phyloP scores from a whole-genome alignment of 64 coral and sea anemone species.

The Cladopsammia gracilis region DNA sequence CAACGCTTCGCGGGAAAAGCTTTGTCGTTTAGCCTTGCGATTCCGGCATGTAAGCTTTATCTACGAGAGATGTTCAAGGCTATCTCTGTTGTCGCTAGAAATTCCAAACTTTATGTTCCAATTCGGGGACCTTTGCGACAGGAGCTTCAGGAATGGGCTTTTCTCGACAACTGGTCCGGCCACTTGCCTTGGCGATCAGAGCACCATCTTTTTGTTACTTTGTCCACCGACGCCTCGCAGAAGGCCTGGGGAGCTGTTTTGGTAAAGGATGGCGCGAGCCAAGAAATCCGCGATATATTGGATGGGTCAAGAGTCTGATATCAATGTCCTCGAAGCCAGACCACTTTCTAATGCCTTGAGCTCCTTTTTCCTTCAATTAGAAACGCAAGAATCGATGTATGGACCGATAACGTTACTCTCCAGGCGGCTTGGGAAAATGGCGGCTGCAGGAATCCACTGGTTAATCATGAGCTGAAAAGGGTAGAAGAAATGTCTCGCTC shows the following conservation, averaged over 20 bases:
- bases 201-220: slow-evolving; percentile 28
- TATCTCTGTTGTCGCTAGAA: slow-evolving; percentile 10
- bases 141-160: slow-evolving; percentile 48
- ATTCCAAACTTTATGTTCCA: background rate
- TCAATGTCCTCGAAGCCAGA: slow-evolving; percentile 10
- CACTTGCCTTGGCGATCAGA: slow-evolving; percentile 27
- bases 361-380: background rate
- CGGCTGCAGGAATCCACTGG: slow-evolving; percentile 33
- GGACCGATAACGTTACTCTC: slow-evolving; percentile 4
- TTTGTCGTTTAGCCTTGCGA: slow-evolving; percentile 45
- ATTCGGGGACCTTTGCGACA: slow-evolving; percentile 4
- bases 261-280: background rate
- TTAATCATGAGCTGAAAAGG: slow-evolving; percentile 7
- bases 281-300: slow-evolving; percentile 41
- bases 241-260: slow-evolving; percentile 43
- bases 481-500: background rate
- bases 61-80: slow-evolving; percentile 45
- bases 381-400: slow-evolving; percentile 26
- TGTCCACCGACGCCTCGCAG: slow-evolving; percentile 57
- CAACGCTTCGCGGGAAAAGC: slow-evolving; percentile 26
- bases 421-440: slow-evolving; percentile 33
- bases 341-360: slow-evolving; percentile 7
- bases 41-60: slow-evolving; percentile 44
- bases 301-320: background rate
- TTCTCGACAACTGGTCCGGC: slow-evolving; percentile 52